Evolutionary conservation across 2,888 invertebrate species (phyloP).

Genomic region (Liopterus haemorrhoidalis): DNA sequence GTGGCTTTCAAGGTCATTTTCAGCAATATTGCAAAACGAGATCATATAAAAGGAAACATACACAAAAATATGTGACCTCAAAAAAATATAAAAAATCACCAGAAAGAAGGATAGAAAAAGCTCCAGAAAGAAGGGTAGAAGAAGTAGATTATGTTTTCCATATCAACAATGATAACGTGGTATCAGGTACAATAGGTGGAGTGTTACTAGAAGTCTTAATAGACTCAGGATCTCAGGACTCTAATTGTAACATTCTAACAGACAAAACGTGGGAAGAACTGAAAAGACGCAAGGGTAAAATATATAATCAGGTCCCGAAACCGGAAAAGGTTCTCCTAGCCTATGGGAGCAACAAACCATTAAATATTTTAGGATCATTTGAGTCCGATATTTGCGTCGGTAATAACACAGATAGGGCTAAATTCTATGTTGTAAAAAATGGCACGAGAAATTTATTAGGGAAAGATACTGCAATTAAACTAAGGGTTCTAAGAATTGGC

Average conservation of each 20-base stretch:
- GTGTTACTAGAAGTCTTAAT: conserved; percentile 28
- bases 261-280: conserved; percentile 27
- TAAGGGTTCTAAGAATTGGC: too few relatives aligned
- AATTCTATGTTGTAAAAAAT: too few relatives aligned
- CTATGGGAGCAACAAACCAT: conserved; percentile 26
- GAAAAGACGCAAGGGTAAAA: conserved; percentile 20
- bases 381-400: too few relatives aligned
- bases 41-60: conserved; percentile 20
- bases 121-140: neutral
- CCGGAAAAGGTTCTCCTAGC: too few relatives aligned
- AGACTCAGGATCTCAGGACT: conserved; percentile 32
- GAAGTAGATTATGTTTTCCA: conserved; percentile 20
- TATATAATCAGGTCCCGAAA: conserved; percentile 17
- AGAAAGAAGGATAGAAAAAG: too few relatives aligned
- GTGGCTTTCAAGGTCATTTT: conserved; percentile 30
- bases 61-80: too few relatives aligned
- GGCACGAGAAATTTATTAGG: conserved; percentile 28
- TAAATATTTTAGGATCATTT: too few relatives aligned
- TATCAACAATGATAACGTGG: conserved; percentile 16
- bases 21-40: conserved; percentile 25
- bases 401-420: too few relatives aligned
- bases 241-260: conserved; percentile 31
- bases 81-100: too few relatives aligned
- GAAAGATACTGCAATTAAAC: conserved; percentile 29
- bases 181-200: conserved; percentile 25